Percentiles rank a stretch among this genome's conserved stretches.
phyloP scores from a whole-genome alignment of 2,888 invertebrate genomes.

The Harpalus rubripes region DNA sequence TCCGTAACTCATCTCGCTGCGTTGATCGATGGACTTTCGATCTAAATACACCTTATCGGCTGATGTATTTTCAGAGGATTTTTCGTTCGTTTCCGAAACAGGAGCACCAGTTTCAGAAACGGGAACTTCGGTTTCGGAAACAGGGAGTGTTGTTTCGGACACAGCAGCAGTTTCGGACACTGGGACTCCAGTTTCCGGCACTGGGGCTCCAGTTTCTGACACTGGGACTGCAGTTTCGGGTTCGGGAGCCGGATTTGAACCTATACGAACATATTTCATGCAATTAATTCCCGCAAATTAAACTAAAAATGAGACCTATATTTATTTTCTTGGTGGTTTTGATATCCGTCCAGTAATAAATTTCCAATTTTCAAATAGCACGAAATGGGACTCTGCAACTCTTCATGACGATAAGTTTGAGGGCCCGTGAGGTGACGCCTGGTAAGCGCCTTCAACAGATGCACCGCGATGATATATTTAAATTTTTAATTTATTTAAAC shows the following conservation, averaged over 20 bases:
- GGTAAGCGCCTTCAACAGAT: no score
- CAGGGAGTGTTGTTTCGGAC: not conserved
- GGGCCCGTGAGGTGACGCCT: no score
- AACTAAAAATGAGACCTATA: no score
- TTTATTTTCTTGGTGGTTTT: no score
- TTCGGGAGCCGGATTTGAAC: not conserved
- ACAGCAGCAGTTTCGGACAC: not conserved
- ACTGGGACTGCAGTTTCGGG: not conserved
- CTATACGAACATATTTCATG: no score
- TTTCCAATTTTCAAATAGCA: no score
- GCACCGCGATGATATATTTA: no score
- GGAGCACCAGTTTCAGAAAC: not conserved
- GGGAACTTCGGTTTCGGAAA: not conserved
- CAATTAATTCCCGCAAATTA: no score
- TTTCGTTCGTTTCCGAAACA: not conserved
- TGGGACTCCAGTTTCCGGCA: not conserved
- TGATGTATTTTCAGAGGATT: not conserved
- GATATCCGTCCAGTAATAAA: no score
- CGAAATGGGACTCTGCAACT: no score
- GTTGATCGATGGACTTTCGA: conserved; percentile 57
- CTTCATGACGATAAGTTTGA: no score
- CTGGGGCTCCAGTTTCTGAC: not conserved
- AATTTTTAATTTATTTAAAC: no score
- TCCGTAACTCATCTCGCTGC: conserved; percentile 55
- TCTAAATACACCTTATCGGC: not conserved